phyloP scores from a whole-genome alignment of 2,797 vertebrate species.

The Acanthornis magna region DNA sequence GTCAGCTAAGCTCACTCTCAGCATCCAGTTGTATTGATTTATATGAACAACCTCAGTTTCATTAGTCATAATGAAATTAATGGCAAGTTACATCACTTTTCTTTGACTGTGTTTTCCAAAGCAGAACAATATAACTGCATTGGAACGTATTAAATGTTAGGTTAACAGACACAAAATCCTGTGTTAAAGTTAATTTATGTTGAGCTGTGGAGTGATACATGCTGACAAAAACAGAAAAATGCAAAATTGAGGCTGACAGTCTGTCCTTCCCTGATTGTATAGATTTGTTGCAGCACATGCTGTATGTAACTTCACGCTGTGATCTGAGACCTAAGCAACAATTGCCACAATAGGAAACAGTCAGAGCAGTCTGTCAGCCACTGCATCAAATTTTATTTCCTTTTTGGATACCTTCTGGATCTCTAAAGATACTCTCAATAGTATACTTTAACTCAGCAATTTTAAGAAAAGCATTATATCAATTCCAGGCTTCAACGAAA shows the following conservation, averaged over 20 bases:
- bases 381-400: neutral
- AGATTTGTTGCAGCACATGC: neutral
- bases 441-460: neutral
- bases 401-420: neutral
- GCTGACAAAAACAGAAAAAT: conserved; percentile 21
- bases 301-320: conserved; percentile 11
- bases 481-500: neutral
- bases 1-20: conserved; percentile 52
- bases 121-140: neutral
- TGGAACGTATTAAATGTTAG: neutral
- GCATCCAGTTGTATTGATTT: conserved; percentile 61
- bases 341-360: neutral
- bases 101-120: neutral
- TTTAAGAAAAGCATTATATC: neutral
- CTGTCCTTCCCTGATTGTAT: neutral
- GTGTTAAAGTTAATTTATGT: conserved; percentile 48
- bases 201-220: conserved; percentile 34
- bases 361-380: neutral
- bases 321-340: neutral
- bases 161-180: conserved; percentile 23
- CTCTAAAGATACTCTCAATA: neutral
- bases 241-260: conserved; percentile 12
- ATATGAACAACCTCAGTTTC: conserved; percentile 38
- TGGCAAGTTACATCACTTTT: conserved; percentile 38
- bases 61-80: conserved; percentile 61